These are phyloP conservation scores for Danionella dracula DNA, from an alignment of 2,797 vertebrate genomes.

Conservation along the genomic window DNA sequence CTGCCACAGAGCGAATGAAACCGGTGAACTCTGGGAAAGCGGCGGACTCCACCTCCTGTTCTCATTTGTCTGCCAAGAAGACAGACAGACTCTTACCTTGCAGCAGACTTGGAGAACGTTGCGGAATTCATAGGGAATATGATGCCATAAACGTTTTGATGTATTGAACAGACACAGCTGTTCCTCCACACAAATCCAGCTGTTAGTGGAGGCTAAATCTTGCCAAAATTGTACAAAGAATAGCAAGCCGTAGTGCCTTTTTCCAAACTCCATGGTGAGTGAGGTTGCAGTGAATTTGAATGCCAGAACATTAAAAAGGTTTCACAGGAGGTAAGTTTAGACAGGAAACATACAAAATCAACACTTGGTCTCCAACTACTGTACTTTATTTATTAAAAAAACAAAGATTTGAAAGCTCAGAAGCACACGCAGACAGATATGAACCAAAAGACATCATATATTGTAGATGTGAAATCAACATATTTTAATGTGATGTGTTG, in stretches of 20 bases:
- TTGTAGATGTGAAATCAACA: too few relatives aligned
- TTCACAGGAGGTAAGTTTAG: constrained; percentile 36
- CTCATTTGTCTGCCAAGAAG: neutral
- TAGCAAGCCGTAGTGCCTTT: constrained; percentile 29
- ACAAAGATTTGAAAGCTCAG: too few relatives aligned
- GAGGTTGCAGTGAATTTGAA: constrained; percentile 43
- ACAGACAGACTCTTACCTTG: constrained; percentile 25
- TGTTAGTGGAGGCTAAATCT: constrained; percentile 13
- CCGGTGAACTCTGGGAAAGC: constrained; percentile 45
- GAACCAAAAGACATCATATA: too few relatives aligned
- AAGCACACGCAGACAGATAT: too few relatives aligned
- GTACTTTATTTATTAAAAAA: too few relatives aligned
- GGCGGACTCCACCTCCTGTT: neutral
- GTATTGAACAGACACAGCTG: constrained; percentile 51
- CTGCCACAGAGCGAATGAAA: constrained; percentile 47
- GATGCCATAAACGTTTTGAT: constrained; percentile 54
- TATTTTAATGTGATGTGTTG: too few relatives aligned
- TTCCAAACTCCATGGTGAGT: constrained; percentile 39
- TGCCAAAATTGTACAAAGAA: constrained; percentile 35
- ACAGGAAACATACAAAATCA: too few relatives aligned
- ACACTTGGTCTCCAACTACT: too few relatives aligned
- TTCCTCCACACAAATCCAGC: constrained; percentile 41
- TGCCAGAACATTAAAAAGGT: constrained; percentile 46
- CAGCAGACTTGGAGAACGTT: constrained; percentile 31
- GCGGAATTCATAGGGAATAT: constrained; percentile 37